Conservation (phyloP, 1,140 invertebrate species). For the Wasmannia auropunctata region DNA sequence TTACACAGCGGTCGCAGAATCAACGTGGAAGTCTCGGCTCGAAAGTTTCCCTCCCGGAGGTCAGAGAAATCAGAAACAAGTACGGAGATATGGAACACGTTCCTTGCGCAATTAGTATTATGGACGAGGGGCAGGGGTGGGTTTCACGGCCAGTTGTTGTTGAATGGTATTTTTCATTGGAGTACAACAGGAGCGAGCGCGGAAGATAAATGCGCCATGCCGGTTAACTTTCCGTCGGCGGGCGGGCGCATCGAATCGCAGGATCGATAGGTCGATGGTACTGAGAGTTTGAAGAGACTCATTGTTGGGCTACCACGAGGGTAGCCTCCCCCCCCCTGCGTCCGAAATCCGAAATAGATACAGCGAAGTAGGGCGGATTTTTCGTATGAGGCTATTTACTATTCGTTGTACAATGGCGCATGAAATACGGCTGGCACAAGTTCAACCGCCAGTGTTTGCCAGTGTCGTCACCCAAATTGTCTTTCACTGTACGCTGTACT, state of each 20-base stretch:
- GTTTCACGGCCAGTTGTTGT: constrained; percentile 38
- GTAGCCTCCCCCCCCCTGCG: not conserved
- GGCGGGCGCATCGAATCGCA: not conserved
- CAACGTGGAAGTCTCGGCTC: not conserved
- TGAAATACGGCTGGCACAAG: constrained; percentile 58
- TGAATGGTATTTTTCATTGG: constrained; percentile 32
- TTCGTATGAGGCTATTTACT: constrained; percentile 52
- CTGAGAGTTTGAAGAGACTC: constrained; percentile 19
- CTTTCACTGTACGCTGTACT: constrained; percentile 43
- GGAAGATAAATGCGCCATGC: constrained; percentile 19
- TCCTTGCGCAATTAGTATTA: constrained; percentile 35
- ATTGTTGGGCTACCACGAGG: constrained; percentile 8
- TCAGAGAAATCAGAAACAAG: constrained; percentile 35
- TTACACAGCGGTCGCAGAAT: constrained; percentile 21
- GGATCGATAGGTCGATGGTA: constrained; percentile 42
- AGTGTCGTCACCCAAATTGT: constrained; percentile 55
- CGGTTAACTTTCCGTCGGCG: constrained; percentile 9
- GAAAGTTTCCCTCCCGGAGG: constrained; percentile 20
- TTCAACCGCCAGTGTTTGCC: constrained; percentile 55
- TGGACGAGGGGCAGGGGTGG: not conserved
- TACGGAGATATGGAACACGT: constrained; percentile 13
- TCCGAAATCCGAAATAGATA: constrained; percentile 38
- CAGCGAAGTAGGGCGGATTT: constrained; percentile 31
- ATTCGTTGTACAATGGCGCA: constrained; percentile 51
- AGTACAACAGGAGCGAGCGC: not conserved